These are phyloP conservation scores for Eubasilissa regina DNA, from an alignment of 1,140 invertebrate species.

Conservation along the genomic window DNA sequence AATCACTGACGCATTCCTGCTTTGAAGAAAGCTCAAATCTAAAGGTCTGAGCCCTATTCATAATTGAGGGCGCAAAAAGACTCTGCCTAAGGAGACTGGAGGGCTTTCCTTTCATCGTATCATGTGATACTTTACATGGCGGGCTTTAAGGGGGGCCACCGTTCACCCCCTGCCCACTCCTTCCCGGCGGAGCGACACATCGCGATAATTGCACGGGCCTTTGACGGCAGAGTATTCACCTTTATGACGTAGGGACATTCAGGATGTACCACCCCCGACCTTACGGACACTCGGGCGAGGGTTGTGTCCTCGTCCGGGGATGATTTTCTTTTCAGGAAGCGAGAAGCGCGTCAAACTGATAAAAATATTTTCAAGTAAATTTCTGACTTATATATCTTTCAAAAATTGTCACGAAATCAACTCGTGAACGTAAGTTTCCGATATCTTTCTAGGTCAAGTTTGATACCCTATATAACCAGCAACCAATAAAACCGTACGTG, in stretches of 20 bases:
- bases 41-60: conserved; percentile 35
- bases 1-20: conserved; percentile 22
- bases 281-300: neutral
- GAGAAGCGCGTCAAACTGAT: no score
- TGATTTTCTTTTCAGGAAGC: no score
- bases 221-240: conserved; percentile 48
- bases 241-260: conserved; percentile 47
- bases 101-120: conserved; percentile 41
- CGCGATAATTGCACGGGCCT: conserved; percentile 46
- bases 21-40: conserved; percentile 36
- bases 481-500: no score
- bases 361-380: no score
- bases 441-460: no score
- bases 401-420: no score
- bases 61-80: conserved; percentile 42
- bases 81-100: conserved; percentile 18
- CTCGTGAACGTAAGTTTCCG: no score
- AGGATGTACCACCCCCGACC: neutral
- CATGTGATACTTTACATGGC: conserved; percentile 47
- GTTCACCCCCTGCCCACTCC: neutral
- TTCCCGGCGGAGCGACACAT: conserved; percentile 36
- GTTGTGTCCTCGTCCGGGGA: neutral
- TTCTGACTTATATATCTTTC: no score
- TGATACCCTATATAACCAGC: no score
- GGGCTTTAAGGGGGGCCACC: conserved; percentile 7